A percentile compares a stretch with the other conserved stretches of the same genome.
Conservation (phyloP, 2,888 invertebrate species). For the Eupithecia inturbata region DNA sequence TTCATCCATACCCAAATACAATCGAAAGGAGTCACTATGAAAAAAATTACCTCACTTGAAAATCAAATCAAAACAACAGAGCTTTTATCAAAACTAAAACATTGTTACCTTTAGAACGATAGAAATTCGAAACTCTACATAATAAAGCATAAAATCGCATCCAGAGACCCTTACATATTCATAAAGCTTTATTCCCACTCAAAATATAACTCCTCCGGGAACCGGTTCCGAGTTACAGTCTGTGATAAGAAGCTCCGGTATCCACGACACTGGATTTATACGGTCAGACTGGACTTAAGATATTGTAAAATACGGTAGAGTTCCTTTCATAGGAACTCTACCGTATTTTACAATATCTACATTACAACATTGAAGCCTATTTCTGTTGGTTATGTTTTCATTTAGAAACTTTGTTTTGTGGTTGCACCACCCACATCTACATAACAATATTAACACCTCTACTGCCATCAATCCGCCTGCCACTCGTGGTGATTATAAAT, state of each 20-base stretch:
- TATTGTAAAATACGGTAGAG: constrained; percentile 1
- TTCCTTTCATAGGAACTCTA: background rate
- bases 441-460: no score
- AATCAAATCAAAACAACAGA: background rate
- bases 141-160: constrained; percentile 1
- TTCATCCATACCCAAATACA: background rate
- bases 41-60: background rate
- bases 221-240: constrained; percentile 5
- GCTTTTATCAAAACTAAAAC: background rate
- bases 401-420: no score
- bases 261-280: constrained; percentile 8
- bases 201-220: constrained; percentile 7
- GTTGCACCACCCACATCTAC: no score
- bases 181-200: constrained; percentile 13
- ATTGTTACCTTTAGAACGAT: background rate
- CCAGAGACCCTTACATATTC: constrained; percentile 8
- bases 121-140: background rate
- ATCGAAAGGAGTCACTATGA: background rate
- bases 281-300: constrained; percentile 6
- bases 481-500: no score
- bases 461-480: no score
- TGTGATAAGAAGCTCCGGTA: constrained; percentile 8
- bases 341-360: no score
- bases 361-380: background rate
- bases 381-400: no score